Base-by-base conservation (phyloP, 1,140 invertebrate species). In the Drosophila seguyi region DNA sequence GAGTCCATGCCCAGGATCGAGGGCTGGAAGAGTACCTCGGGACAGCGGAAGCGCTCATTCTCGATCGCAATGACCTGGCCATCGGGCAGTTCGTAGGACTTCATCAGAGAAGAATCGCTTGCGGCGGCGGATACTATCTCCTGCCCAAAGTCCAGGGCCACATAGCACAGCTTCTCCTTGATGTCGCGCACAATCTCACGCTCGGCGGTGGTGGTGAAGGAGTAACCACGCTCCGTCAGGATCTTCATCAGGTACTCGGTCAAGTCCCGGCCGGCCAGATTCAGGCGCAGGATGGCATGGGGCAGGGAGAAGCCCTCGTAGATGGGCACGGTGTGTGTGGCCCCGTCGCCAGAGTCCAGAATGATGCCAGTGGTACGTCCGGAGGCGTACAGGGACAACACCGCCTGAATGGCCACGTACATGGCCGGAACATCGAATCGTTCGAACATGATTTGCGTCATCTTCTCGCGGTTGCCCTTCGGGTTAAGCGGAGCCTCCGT, bases 291-390 rank as follows among this genome's bases (percentile, higher is more conserved):
- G 5, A 55, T n/a, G 34, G 52, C 34, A 25, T 55, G 52, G 2
- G 52, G 34, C 52, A 55, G 20, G 34, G 34, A 55, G 52, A n/a
- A 55, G 20, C 52, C 52, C 34, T 55, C 52, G 14, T 55, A 55
- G 52, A 55, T 55, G 52, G 52, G 52, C 34, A 55, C 52, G 2
- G 52, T 55, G 34, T 55, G 52, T 14, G 52, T 36, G 52, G 52
- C 52, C 8, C 52, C 52, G 3, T 55, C 52, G 0, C 52, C 52
- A 16, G 34, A 55, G 34, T 55, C 52, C 52, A 55, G 14, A 4
- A 55, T 38, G 14, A 55, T 25, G 2, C 52, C 52, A 34, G 52
- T 55, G 20, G 52, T 55, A 0, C 52, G 52, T 1, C 52, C 52
- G 8, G 52, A 55, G 14, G 52, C 52, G 20, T 55, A 55, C 20